Evolutionary conservation across 1,140 invertebrate genomes (phyloP).

Genomic region (Heliconius congener): DNA sequence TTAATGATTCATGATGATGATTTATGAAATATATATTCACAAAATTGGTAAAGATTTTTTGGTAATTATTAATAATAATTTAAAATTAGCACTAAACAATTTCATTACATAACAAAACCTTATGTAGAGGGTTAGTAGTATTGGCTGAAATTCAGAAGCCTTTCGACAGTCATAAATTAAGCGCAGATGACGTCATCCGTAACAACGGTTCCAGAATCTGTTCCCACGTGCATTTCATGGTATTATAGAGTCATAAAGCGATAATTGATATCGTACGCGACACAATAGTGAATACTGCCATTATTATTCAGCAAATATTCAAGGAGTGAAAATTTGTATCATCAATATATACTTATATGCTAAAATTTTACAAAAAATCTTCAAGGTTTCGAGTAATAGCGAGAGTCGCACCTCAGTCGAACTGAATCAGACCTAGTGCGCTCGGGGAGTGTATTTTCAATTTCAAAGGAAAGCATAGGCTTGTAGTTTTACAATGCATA

Average conservation of each 20-base stretch:
- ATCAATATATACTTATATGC: not conserved
- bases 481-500: conserved; percentile 1
- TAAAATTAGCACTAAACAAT: too few species aligned
- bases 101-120: not conserved
- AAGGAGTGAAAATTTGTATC: not conserved
- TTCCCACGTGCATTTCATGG: conserved; percentile 42
- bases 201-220: conserved; percentile 48
- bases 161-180: conserved; percentile 55
- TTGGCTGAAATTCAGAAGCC: conserved; percentile 35
- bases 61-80: too few species aligned
- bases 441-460: not conserved
- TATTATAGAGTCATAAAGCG: conserved; percentile 30
- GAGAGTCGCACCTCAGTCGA: not conserved
- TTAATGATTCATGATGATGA: too few species aligned
- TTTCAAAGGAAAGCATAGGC: not conserved
- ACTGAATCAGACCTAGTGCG: conserved; percentile 1
- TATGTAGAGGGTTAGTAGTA: conserved; percentile 27
- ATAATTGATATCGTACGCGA: conserved; percentile 32
- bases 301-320: conserved; percentile 1
- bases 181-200: conserved; percentile 53
- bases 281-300: conserved; percentile 15
- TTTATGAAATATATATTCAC: too few species aligned
- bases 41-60: too few species aligned
- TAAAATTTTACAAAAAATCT: not conserved
- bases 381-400: not conserved